Conservation (phyloP, 2,113 vertebrate species). For the Peucedramus taeniatus region DNA sequence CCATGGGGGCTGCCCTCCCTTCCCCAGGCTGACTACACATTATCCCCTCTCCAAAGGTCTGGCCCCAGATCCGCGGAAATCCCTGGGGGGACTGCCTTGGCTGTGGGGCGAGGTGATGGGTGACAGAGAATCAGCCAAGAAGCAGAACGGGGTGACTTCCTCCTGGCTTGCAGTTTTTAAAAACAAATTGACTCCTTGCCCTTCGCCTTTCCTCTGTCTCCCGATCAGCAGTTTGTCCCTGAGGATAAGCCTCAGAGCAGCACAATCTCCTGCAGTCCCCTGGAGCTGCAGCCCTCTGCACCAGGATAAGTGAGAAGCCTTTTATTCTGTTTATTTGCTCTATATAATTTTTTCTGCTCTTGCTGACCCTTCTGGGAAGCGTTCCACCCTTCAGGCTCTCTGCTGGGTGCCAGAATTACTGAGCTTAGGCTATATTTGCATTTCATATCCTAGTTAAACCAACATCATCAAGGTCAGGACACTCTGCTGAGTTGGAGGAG, state of each 20-base stretch:
- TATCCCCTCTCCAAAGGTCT: background rate
- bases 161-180: background rate
- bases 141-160: background rate
- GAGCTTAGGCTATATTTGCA: conserved; percentile 49
- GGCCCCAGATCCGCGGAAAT: background rate
- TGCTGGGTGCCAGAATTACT: conserved; percentile 34
- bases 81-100: background rate
- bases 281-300: conserved; percentile 23
- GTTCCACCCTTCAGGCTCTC: background rate
- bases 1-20: background rate
- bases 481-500: background rate
- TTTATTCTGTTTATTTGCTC: conserved; percentile 50
- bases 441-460: conserved; percentile 55
- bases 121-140: background rate
- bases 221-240: background rate
- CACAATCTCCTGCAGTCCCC: conserved; percentile 35
- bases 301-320: conserved; percentile 12
- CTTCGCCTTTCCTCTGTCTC: background rate
- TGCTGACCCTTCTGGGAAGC: conserved; percentile 22
- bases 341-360: conserved; percentile 39
- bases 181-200: background rate
- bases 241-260: conserved; percentile 26
- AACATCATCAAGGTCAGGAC: conserved; percentile 47
- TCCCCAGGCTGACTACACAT: background rate
- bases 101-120: background rate